Base-by-base conservation (phyloP, 37 sponge, comb jelly and placozoan species). In the Crambe crambe region DNA sequence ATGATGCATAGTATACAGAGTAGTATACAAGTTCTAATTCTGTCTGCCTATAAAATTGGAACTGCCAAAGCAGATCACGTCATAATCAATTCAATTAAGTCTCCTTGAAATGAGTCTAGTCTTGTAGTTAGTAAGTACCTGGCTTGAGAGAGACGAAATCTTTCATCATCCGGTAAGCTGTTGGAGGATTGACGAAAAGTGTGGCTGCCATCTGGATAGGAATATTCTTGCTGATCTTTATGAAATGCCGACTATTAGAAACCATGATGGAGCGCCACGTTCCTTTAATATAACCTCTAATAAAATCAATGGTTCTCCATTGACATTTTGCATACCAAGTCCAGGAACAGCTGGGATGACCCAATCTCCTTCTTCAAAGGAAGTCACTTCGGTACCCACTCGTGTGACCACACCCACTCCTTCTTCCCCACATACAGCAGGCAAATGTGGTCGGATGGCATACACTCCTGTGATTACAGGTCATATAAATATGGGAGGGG, bases 101-200 rank as follows among this genome's bases (percentile, higher is more conserved):
- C n/a, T n/a, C n/a, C n/a, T n/a, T n/a, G n/a, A n/a, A n/a, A n/a
- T 47, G 10, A 47, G 34, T 30, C 71, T 5, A 70, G 12, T 25
- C 39, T 42, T 23, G 12, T 6, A 34, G 3, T 20, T 5, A 6
- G 30, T 5, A 20, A 17, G 5, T 70, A 85, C 94, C 94, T 75
- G 76, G 74, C 41, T 82, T 44, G 22, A 94, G 82, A 0, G 32
- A 44, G 34, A 94, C 83, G 81, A 92, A 97, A 72, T 97, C 97
- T 54, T 85, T 84, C 37, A 97, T 59, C 97, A 97, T 97, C 32
- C 97, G 37, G 62, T 97, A 97, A 30, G 97, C 97, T 64, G 95
- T 94, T 38, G 88, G 70, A 17, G 97, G 97, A 76, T 97, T 97
- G 1, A 94, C 91, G 10, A 75, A 71, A 8, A 97, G 59, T 12